These are phyloP conservation scores for Suillia variegata DNA, from an alignment of 2,888 invertebrate genomes.

Conservation along the genomic window DNA sequence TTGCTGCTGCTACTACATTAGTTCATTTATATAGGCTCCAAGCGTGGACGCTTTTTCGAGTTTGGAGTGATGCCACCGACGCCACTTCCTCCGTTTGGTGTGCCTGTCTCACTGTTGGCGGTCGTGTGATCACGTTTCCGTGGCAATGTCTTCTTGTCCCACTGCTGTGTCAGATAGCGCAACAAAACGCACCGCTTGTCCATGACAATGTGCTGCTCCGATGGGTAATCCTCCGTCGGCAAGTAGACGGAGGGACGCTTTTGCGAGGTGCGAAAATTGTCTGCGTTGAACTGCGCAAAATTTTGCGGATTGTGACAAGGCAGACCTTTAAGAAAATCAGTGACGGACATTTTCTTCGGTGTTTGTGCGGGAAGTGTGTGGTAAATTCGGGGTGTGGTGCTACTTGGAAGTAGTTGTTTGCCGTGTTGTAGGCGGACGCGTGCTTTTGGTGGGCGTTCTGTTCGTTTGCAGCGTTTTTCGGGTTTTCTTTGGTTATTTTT, in stretches of 20 bases:
- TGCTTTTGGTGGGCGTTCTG: not conserved
- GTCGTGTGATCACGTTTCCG: conserved; percentile 54
- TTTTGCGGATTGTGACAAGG: conserved; percentile 91
- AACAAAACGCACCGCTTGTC: conserved; percentile 93
- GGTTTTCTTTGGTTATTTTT: no score
- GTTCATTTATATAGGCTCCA: conserved; percentile 52
- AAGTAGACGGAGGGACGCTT: conserved; percentile 90
- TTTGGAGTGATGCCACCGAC: conserved; percentile 34
- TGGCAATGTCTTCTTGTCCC: conserved; percentile 81
- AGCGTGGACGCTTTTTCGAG: conserved; percentile 56
- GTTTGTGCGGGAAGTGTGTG: no score
- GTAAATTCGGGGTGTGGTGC: not conserved
- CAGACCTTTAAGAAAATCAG: conserved; percentile 88
- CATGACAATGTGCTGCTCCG: conserved; percentile 95
- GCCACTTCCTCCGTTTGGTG: conserved; percentile 25
- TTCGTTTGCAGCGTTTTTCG: no score
- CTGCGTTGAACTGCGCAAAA: conserved; percentile 88
- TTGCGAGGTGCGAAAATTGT: conserved; percentile 79
- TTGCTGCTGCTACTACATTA: conserved; percentile 21
- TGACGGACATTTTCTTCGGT: conserved; percentile 77
- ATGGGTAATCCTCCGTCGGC: conserved; percentile 89
- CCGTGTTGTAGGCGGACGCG: not conserved
- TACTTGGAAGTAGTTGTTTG: not conserved
- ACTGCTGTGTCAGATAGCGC: conserved; percentile 92
- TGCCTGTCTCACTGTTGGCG: conserved; percentile 31